phyloP scores from a whole-genome alignment of 1,140 invertebrate species.

The Phenacoccus solenopsis region DNA sequence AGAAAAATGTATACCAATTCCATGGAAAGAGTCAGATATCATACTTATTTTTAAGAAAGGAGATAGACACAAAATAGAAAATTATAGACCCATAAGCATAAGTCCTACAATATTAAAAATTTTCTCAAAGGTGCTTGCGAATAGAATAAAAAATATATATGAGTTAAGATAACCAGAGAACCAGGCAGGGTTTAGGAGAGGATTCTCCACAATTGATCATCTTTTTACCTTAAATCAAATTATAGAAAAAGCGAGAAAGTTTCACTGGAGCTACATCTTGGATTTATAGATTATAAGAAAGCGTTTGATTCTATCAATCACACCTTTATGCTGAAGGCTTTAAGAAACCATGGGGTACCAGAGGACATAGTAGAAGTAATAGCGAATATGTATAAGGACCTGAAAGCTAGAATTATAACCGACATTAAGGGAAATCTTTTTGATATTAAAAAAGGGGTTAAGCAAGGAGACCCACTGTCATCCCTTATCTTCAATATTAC shows the following conservation, averaged over 20 bases:
- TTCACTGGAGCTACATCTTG: neutral
- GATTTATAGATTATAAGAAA: slow-evolving; percentile 18
- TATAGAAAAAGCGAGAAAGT: neutral
- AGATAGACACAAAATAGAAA: no score
- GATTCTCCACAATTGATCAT: no score
- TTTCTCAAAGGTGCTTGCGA: slow-evolving; percentile 14
- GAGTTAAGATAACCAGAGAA: neutral
- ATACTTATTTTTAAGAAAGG: no score
- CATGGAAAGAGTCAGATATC: slow-evolving; percentile 27
- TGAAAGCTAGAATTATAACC: neutral
- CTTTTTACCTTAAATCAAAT: slow-evolving; percentile 12
- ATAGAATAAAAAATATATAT: slow-evolving; percentile 13
- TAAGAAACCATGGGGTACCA: neutral
- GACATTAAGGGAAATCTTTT: neutral
- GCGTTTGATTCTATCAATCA: slow-evolving; percentile 1
- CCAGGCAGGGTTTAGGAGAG: slow-evolving; percentile 1
- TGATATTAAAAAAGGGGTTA: slow-evolving; percentile 14
- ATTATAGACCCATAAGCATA: no score
- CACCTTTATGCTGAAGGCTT: neutral
- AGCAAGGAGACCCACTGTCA: slow-evolving; percentile 23
- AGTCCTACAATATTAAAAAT: slow-evolving; percentile 27
- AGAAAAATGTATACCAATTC: slow-evolving; percentile 25
- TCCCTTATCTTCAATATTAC: slow-evolving; percentile 25
- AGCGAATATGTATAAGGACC: neutral
- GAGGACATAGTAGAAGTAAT: neutral